Base-by-base conservation (phyloP, 2,113 vertebrate species). In the Nothobranchius kuhntae region DNA sequence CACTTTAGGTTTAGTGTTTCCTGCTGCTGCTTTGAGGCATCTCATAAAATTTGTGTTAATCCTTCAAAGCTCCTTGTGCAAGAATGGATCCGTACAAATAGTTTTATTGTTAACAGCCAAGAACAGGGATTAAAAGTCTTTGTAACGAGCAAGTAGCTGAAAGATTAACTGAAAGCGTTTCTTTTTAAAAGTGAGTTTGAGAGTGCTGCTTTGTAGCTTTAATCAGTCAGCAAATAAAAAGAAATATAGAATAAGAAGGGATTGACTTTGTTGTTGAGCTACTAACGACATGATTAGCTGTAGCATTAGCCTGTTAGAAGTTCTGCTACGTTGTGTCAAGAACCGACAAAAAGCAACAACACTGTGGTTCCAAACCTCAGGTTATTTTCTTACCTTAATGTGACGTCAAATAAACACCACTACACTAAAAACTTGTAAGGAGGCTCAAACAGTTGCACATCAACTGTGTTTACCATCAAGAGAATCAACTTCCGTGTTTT, bases 401-500 rank as follows among this genome's bases (percentile, higher is more conserved):
- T 30, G 26, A 60, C 10, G 48, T 52, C 6, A 4, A 60, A 24
- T 36, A 6, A 30, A 48, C 9, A 55, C 50, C 6, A 12, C 9
- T 6, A 21, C 6, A 12, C 9, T 40, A 21, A 15, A 38, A n/a
- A 54, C 54, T 30, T 7, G 38, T 35, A n/a, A 15, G 36, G 0
- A 21, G 0, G 5, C 0, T 56, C 4, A 55, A 9, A 17, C 35
- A n/a, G n/a, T n/a, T n/a, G 50, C 65, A 66, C 74, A 57, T 61
- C 54, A 7, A 26, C 61, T 9, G 14, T 69, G 65, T 75, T 80
- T 54, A 8, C 71, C 74, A 58, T 51, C 12, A 26, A 11, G 10
- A 15, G 17, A 65, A 38, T 47, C 13, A 24, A 81, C 80, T 87
- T 85, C 86, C 82, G 80, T 70, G 10, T 83, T 77, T 55, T 14